These are phyloP conservation scores for Standfussiana lucernea DNA, from an alignment of 2,888 invertebrate species.

Conservation along the genomic window DNA sequence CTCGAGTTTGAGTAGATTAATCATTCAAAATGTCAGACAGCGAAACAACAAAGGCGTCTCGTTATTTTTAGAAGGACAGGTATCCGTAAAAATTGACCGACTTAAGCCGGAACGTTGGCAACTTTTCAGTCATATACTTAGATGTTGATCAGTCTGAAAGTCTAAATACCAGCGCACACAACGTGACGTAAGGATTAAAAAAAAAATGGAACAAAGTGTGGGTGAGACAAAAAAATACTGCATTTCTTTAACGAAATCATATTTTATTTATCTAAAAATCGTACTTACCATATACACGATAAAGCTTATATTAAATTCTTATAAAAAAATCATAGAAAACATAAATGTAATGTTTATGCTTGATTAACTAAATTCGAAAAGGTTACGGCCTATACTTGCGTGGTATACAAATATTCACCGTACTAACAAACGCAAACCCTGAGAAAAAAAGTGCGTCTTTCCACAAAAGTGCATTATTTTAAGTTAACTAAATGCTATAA, in stretches of 20 bases:
- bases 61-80: conserved; percentile 35
- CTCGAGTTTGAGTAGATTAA: conserved; percentile 32
- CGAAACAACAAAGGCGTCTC: conserved; percentile 32
- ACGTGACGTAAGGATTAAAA: neutral
- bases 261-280: conserved; percentile 14
- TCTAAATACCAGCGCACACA: neutral
- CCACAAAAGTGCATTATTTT: conserved; percentile 17
- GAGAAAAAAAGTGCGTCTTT: neutral
- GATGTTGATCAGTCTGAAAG: neutral
- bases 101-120: conserved; percentile 36
- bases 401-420: neutral
- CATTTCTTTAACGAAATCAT: neutral
- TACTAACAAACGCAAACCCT: neutral
- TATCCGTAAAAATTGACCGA: conserved; percentile 37
- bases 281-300: neutral
- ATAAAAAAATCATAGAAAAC: neutral
- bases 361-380: neutral
- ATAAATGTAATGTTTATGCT: neutral
- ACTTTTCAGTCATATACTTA: conserved; percentile 13
- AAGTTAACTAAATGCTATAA: neutral
- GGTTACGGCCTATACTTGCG: neutral
- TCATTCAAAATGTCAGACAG: conserved; percentile 20
- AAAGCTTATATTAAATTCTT: neutral
- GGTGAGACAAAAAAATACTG: neutral
- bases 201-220: neutral